phyloP scores from a whole-genome alignment of 2,888 invertebrate genomes.

The Caenorhabditis uteleia region DNA sequence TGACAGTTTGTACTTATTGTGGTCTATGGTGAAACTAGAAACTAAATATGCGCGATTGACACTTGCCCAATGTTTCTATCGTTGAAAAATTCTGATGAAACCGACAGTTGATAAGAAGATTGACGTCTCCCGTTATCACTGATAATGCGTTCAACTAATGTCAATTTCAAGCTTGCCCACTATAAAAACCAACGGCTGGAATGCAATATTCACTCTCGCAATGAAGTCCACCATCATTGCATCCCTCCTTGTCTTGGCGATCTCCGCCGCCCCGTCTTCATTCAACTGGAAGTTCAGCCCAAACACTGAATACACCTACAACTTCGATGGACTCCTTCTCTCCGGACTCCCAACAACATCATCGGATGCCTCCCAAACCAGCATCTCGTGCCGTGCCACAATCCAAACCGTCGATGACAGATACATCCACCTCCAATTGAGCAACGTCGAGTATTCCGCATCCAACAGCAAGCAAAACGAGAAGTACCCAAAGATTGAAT shows the following conservation, averaged over 20 bases:
- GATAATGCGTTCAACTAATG: too few species aligned
- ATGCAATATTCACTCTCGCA: too few species aligned
- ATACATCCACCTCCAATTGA: slow-evolving; percentile 27
- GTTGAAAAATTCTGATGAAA: too few species aligned
- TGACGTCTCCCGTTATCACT: too few species aligned
- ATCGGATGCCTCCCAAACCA: slow-evolving; percentile 36
- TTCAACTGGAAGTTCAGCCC: slow-evolving; percentile 28
- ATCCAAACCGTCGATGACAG: slow-evolving; percentile 38
- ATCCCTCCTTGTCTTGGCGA: slow-evolving; percentile 45
- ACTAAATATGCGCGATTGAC: too few species aligned
- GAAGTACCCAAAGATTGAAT: slow-evolving; percentile 25
- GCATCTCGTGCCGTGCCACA: slow-evolving; percentile 35
- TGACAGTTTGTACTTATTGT: too few species aligned
- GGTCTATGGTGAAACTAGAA: too few species aligned
- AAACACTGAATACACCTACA: slow-evolving; percentile 38
- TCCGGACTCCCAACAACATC: slow-evolving; percentile 40
- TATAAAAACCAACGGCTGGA: too few species aligned
- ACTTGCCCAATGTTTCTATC: too few species aligned
- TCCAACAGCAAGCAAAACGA: slow-evolving; percentile 30
- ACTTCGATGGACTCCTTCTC: slow-evolving; percentile 37
- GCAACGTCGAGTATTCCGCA: slow-evolving; percentile 34
- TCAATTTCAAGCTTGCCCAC: too few species aligned
- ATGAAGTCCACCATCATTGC: slow-evolving; percentile 39
- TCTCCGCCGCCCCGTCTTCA: slow-evolving; percentile 36
- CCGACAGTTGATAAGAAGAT: too few species aligned